Evolutionary conservation across 2,113 vertebrate species (phyloP).

Genomic region (Morone saxatilis): DNA sequence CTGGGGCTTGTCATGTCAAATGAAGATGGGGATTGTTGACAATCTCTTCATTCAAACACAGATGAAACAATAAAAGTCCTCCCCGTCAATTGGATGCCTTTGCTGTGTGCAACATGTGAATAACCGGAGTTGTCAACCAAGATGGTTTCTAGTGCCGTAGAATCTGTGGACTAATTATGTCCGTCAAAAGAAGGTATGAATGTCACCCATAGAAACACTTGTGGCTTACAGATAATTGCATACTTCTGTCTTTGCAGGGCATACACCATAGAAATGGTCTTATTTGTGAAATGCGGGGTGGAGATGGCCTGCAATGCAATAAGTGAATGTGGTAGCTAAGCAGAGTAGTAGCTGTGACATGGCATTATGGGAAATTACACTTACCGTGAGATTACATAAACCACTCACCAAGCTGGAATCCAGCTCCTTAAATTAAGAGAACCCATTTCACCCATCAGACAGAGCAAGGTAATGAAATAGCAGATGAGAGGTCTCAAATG

Average conservation of each 20-base stretch:
- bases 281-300: conserved; percentile 80
- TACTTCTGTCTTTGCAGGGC: conserved; percentile 85
- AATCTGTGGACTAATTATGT: conserved; percentile 86
- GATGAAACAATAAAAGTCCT: conserved; percentile 29
- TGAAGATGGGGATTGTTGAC: conserved; percentile 4
- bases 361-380: conserved; percentile 86
- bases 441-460: conserved; percentile 85
- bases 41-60: neutral
- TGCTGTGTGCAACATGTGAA: conserved; percentile 58
- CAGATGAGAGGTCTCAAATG: conserved; percentile 86
- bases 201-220: conserved; percentile 86
- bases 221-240: conserved; percentile 88
- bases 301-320: conserved; percentile 71
- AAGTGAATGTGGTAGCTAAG: conserved; percentile 82
- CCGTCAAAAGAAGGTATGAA: conserved; percentile 82
- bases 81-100: conserved; percentile 56
- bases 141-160: conserved; percentile 72
- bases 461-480: conserved; percentile 87
- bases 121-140: conserved; percentile 65
- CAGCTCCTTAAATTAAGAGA: conserved; percentile 87
- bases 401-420: conserved; percentile 85
- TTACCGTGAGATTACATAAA: conserved; percentile 86
- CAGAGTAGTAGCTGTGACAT: conserved; percentile 83
- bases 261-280: conserved; percentile 90
- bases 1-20: neutral